Evolutionary conservation across 2,888 invertebrate genomes (phyloP).

Genomic region (Pollenia labialis): DNA sequence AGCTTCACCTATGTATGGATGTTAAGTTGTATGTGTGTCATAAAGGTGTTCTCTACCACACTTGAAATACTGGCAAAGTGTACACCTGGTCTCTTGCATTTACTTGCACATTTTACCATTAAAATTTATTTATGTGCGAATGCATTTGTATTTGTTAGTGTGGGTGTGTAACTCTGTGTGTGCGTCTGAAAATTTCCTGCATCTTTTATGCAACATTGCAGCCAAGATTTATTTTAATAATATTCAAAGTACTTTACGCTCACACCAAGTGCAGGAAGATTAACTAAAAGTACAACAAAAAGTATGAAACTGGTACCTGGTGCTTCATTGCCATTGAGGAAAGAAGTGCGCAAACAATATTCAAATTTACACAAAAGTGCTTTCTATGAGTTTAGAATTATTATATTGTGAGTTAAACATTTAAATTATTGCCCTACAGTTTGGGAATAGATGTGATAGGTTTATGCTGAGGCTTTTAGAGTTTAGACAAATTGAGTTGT

Average conservation of each 20-base stretch:
- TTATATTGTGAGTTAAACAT: conserved; percentile 34
- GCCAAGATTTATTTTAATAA: conserved; percentile 73
- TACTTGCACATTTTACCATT: conserved; percentile 41
- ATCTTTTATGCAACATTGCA: conserved; percentile 67
- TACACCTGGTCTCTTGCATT: conserved; percentile 62
- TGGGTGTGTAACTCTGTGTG: conserved; percentile 4
- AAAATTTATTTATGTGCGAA: conserved; percentile 43
- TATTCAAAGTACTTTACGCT: conserved; percentile 65
- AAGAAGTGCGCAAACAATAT: conserved; percentile 60
- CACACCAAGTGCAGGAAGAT: background rate
- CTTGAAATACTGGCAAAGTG: conserved; percentile 65
- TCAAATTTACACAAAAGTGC: conserved; percentile 67
- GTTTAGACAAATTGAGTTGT: too few species aligned
- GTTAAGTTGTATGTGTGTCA: background rate
- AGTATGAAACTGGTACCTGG: background rate
- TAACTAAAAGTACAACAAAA: conserved; percentile 3
- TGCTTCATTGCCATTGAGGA: background rate
- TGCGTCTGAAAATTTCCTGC: conserved; percentile 13
- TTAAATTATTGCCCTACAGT: conserved; percentile 33
- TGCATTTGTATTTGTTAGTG: conserved; percentile 26
- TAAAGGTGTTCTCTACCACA: conserved; percentile 45
- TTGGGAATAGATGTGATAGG: background rate
- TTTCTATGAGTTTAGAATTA: conserved; percentile 58
- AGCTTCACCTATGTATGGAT: background rate
- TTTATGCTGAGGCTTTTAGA: background rate